A percentile compares a stretch with the other conserved stretches of the same genome.
Evolutionary conservation across 2,797 vertebrate genomes (phyloP).

Genomic region (Columba guinea): DNA sequence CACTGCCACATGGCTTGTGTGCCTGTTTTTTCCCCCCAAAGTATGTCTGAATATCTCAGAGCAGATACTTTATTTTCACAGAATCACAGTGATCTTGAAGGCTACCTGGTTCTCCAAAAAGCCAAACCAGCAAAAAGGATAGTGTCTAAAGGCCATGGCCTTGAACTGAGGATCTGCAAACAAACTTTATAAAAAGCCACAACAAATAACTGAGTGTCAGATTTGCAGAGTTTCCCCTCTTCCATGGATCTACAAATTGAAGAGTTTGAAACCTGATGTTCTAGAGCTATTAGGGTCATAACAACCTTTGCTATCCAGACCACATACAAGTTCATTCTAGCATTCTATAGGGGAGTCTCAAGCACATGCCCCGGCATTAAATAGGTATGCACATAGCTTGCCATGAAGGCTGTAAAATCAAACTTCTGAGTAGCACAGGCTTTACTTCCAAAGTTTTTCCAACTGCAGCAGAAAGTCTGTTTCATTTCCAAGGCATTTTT

Average conservation of each 20-base stretch:
- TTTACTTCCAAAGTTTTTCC: not conserved
- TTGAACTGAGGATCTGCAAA: not conserved
- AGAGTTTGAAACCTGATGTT: not conserved
- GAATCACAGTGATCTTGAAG: not conserved
- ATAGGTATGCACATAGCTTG: not conserved
- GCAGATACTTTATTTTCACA: not conserved
- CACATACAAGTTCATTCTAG: not conserved
- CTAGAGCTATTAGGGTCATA: no score
- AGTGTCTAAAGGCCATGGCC: not conserved
- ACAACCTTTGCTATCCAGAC: not conserved
- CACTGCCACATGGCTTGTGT: not conserved
- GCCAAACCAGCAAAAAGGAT: not conserved
- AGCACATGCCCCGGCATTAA: not conserved
- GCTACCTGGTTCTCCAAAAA: not conserved
- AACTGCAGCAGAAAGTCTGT: not conserved
- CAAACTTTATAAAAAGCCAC: not conserved
- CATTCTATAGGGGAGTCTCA: not conserved
- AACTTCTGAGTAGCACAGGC: not conserved
- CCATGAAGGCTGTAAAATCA: not conserved
- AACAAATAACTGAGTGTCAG: not conserved
- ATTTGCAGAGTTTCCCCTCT: not conserved
- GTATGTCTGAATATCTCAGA: not conserved
- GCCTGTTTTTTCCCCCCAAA: not conserved
- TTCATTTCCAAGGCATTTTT: not conserved
- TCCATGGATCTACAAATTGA: not conserved